Evolutionary conservation across 2,888 invertebrate species (phyloP), one percentile per base, ranked within the genome.

Genomic region (Panzeria rudis): DNA sequence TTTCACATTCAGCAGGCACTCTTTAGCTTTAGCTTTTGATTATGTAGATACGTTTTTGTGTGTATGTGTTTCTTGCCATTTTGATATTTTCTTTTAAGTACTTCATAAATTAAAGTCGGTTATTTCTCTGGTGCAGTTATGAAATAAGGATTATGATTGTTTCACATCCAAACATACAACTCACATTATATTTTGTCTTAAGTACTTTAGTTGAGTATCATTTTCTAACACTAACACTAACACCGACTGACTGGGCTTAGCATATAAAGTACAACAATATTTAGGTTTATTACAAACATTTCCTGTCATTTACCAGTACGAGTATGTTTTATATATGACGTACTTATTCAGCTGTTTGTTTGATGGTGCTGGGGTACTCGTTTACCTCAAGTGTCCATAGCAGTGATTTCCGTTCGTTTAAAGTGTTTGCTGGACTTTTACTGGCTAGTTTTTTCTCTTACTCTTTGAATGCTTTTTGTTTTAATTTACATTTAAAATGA

Each of bases 71-170:
- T 41, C 62, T 20, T 73, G 47, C 41, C 72, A 66, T 50, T 72
- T 66, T 54, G 61, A 69, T 83, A 80, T 80, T 84, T 76, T 80
- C 44, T 76, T 84, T 83, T 71, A 84, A 84, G 80, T 80, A 80
- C 84, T 84, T 29, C 75, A 84, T 84, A 84, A 80, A 84, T 80
- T 84, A 54, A 44, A 68, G 38, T 38, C 54, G 29, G 23, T 20
- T 62, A 44, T 32, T 68, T 64, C 44, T 66, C 54, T 69, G 54
- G 54, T 56, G 66, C 54, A 71, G 66, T 84, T 84, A 84, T 80
- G 80, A 80, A 84, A 80, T 73, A 77, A 76, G 81, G 84, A 73
- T 81, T 81, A 78, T 77, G 59, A 72, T 72, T 62, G 59, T 69
- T 38, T 69, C 47, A 64, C 35, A 35, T 9, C 1, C 35, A 35